phyloP scores from a whole-genome alignment of 1,140 invertebrate genomes.

The Temnothorax longispinosus region DNA sequence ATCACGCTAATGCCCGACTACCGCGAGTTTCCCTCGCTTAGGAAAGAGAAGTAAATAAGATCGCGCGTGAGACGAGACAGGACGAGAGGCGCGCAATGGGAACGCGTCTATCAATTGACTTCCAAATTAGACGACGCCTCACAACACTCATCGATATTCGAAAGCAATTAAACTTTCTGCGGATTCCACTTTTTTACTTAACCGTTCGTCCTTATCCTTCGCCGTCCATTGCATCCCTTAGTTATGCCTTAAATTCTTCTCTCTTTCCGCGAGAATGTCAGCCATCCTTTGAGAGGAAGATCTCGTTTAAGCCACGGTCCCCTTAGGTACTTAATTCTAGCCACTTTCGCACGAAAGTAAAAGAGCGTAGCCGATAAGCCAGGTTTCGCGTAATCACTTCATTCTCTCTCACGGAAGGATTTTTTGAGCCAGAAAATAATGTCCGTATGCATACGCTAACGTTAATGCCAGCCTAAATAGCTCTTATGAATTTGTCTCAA shows the following conservation, averaged over 20 bases:
- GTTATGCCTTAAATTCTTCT: not conserved
- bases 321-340: slow-evolving; percentile 40
- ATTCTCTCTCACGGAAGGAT: not conserved
- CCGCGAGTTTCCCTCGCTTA: slow-evolving; percentile 22
- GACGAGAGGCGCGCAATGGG: slow-evolving; percentile 18
- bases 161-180: slow-evolving; percentile 73
- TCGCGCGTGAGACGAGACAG: slow-evolving; percentile 13
- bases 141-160: slow-evolving; percentile 71
- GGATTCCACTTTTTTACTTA: slow-evolving; percentile 47
- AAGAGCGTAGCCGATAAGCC: slow-evolving; percentile 30
- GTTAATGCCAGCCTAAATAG: not conserved
- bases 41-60: slow-evolving; percentile 65
- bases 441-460: not conserved
- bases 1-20: slow-evolving; percentile 33
- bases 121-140: slow-evolving; percentile 58
- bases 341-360: slow-evolving; percentile 11
- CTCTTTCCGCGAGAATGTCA: slow-evolving; percentile 7
- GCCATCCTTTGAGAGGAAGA: slow-evolving; percentile 38
- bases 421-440: not conserved
- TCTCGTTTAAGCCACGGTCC: slow-evolving; percentile 30
- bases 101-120: slow-evolving; percentile 62
- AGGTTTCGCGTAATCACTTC: slow-evolving; percentile 38
- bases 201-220: slow-evolving; percentile 16
- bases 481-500: slow-evolving; percentile 54
- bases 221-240: not conserved